Evolutionary conservation across 2,888 invertebrate species (phyloP), one percentile per base, ranked within the genome.

Genomic region (Protophormia terraenovae): DNA sequence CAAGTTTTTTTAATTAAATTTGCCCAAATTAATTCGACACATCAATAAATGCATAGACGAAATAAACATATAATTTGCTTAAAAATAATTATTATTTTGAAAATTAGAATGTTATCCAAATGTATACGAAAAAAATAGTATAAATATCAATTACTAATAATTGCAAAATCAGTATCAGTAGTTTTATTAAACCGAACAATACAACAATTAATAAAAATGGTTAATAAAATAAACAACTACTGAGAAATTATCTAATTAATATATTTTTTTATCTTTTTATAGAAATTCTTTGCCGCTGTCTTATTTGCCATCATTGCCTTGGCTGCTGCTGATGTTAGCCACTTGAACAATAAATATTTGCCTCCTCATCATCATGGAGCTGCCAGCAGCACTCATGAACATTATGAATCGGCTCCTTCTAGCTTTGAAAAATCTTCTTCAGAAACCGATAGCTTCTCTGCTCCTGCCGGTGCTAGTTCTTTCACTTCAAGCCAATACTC

Each of bases 301-400:
- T 79, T 85, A 6, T 88, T 90, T 80, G 89, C 90, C 55, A 83
- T 89, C 62, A 83, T 89, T 84, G 90, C 90, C 84, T 85, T 89
- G 84, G 89, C 88, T 64, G 86, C 89, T 47, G 91, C 90, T 87
- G 91, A 91, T 89, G 91, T 91, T 35, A 91, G 91, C 84, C 91
- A 91, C 58, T 86, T 91, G 86, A 0, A 72, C n/a, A 89, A 69
- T 69, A 85, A 77, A 55, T 91, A 90, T 45, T 87, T 90, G 87
- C 90, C 90, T 22, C 90, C 90, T 1, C 58, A 77, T n/a, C n/a
- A n/a, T 64, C 62, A 64, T 64, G 50, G 14, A 55, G 62, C 73
- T 55, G 75, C 53, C 81, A 66, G 66, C 75, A 47, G 64, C 83
- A 77, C 66, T n/a, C 27, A 71, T 69, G 75, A 67, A 7, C 82